Conservation (phyloP, 1,140 invertebrate genomes). For the Cydia splendana region DNA sequence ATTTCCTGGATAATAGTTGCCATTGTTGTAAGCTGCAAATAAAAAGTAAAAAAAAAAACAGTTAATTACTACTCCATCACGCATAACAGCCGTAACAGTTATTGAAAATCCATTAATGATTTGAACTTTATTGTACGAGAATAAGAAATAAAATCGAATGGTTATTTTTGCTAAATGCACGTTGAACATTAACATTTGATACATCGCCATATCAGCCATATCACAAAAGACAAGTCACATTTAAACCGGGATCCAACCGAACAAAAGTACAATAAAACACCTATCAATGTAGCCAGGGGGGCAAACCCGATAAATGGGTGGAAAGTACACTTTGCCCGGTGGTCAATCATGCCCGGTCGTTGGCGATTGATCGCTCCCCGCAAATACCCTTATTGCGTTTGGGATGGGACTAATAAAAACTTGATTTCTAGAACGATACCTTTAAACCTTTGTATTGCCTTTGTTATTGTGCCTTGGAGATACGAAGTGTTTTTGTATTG, state of each 20-base stretch:
- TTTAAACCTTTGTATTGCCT: not conserved
- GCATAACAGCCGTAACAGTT: no score
- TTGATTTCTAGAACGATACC: not conserved
- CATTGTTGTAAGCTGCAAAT: no score
- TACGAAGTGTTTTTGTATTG: not conserved
- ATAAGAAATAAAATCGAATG: no score
- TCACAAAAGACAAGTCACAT: not conserved
- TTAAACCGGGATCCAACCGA: not conserved
- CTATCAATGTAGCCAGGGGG: slow-evolving; percentile 40
- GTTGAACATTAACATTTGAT: no score
- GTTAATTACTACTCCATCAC: no score
- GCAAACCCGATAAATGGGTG: slow-evolving; percentile 42
- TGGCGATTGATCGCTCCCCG: slow-evolving; percentile 20
- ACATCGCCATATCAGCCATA: no score
- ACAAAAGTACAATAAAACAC: slow-evolving; percentile 42
- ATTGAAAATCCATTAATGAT: no score
- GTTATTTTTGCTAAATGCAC: no score
- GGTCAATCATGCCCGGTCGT: slow-evolving; percentile 18
- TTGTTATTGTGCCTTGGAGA: not conserved
- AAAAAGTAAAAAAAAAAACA: no score
- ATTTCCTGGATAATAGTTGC: no score
- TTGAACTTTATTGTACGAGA: no score
- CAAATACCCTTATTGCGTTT: slow-evolving; percentile 23
- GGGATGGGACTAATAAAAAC: slow-evolving; percentile 4
- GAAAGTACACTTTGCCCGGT: slow-evolving; percentile 42